phyloP scores from a whole-genome alignment of 2,888 invertebrate genomes.

The Meiosimyza decipiens region DNA sequence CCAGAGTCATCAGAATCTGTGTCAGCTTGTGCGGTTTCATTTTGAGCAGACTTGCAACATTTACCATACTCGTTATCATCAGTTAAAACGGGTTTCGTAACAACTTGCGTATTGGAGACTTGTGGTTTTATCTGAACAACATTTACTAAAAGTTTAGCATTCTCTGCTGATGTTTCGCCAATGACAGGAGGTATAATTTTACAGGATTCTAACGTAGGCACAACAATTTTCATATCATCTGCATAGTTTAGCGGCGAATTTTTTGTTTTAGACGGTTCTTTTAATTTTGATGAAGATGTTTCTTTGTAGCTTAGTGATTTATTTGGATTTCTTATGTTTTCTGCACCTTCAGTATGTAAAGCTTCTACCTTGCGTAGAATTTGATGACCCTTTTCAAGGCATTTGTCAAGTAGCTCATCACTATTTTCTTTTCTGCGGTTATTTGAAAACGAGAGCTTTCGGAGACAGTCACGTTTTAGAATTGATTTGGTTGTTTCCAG shows the following conservation, averaged over 20 bases:
- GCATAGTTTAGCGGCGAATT: conserved; percentile 54
- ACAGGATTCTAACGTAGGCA: conserved; percentile 60
- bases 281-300: not conserved
- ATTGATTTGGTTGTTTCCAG: too few species aligned
- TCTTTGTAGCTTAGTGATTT: conserved; percentile 34
- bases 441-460: conserved; percentile 38
- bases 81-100: not conserved
- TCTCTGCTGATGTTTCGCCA: conserved; percentile 62
- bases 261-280: conserved; percentile 35
- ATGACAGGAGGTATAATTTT: conserved; percentile 63
- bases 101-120: conserved; percentile 34
- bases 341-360: conserved; percentile 47
- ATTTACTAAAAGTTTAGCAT: conserved; percentile 61
- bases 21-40: conserved; percentile 10
- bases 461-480: too few species aligned
- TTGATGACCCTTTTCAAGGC: conserved; percentile 64
- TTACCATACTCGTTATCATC: not conserved
- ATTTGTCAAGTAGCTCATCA: conserved; percentile 63
- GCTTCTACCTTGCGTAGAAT: conserved; percentile 63
- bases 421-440: conserved; percentile 41
- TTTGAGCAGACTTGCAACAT: conserved; percentile 22
- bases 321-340: conserved; percentile 38
- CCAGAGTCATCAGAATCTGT: conserved; percentile 82
- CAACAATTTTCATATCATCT: conserved; percentile 59
- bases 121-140: conserved; percentile 52